phyloP scores from a whole-genome alignment of 2,113 vertebrate genomes.

The Erinaceus europaeus region DNA sequence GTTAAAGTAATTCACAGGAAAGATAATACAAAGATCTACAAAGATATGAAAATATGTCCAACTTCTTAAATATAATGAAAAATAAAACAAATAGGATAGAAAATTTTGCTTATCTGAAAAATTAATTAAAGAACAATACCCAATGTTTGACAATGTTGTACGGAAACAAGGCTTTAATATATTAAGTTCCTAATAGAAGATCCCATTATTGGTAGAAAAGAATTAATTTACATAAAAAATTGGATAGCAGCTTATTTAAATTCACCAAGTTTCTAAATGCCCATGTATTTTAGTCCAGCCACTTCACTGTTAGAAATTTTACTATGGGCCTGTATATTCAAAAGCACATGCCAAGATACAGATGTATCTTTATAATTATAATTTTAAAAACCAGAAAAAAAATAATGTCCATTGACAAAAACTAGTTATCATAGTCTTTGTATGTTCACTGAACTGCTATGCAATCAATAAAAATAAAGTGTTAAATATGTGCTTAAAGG shows the following conservation, averaged over 20 bases:
- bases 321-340: background rate
- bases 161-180: background rate
- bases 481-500: background rate
- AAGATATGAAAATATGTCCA: background rate
- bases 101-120: background rate
- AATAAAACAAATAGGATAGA: slow-evolving; percentile 1
- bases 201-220: background rate
- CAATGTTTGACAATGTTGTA: background rate
- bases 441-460: background rate
- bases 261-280: slow-evolving; percentile 30
- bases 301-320: background rate
- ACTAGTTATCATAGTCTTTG: background rate
- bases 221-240: background rate
- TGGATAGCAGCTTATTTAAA: background rate
- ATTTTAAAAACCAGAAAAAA: background rate
- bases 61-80: slow-evolving; percentile 25
- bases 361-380: background rate
- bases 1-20: background rate
- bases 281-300: background rate
- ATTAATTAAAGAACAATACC: background rate
- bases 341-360: background rate
- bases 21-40: background rate
- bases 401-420: background rate
- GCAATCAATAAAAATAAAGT: background rate
- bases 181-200: background rate